Percentiles rank a stretch among this genome's conserved stretches.
phyloP scores from a whole-genome alignment of 1,140 invertebrate genomes.

The Drosophila sp. region DNA sequence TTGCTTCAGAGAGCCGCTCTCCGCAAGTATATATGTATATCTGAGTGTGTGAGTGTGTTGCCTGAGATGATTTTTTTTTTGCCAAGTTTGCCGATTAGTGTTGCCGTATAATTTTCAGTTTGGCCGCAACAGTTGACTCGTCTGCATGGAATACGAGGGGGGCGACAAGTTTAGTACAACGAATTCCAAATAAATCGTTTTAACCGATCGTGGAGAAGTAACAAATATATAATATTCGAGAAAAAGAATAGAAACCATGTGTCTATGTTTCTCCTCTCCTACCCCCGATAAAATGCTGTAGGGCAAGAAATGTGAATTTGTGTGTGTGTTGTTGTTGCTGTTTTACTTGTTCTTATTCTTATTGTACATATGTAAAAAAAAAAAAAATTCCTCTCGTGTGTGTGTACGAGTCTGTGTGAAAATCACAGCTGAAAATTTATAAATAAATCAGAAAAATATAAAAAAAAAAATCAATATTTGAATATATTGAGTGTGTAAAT shows the following conservation, averaged over 20 bases:
- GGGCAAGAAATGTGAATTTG: constrained; percentile 26
- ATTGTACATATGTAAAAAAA: constrained; percentile 11
- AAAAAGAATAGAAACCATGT: constrained; percentile 35
- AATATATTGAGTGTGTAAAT: constrained; percentile 47
- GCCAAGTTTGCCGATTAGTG: constrained; percentile 29
- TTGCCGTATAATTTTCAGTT: constrained; percentile 69
- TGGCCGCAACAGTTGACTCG: constrained; percentile 76
- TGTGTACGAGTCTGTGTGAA: constrained; percentile 46
- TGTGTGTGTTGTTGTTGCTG: constrained; percentile 21
- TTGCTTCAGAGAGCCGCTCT: constrained; percentile 35
- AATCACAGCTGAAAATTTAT: constrained; percentile 55
- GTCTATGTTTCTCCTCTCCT: not conserved
- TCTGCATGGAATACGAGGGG: constrained; percentile 65
- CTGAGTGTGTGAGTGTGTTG: constrained; percentile 18
- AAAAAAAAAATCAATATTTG: constrained; percentile 60
- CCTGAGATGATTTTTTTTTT: constrained; percentile 43
- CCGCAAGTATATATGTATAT: not conserved
- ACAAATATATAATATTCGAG: constrained; percentile 13
- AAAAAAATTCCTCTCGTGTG: constrained; percentile 14
- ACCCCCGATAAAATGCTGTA: constrained; percentile 45
- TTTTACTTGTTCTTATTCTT: not conserved
- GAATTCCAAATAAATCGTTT: constrained; percentile 3
- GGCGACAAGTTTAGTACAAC: constrained; percentile 28
- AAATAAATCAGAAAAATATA: constrained; percentile 33
- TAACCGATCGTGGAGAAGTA: constrained; percentile 59